Conservation (phyloP, 2,113 vertebrate species). For the Tricholaema leucomelas region DNA sequence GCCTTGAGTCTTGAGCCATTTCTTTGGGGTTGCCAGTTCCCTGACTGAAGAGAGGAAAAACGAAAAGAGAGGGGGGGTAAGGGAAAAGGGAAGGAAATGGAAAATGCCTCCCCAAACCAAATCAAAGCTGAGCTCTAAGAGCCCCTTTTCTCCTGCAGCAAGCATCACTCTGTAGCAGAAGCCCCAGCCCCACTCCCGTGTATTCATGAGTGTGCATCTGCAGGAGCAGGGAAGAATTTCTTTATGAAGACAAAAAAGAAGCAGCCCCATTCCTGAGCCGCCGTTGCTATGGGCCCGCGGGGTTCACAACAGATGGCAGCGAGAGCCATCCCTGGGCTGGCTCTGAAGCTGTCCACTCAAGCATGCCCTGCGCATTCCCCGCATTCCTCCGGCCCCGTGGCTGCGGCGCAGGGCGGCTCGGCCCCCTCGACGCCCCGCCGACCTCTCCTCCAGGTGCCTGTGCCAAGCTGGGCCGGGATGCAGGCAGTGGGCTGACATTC, state of each 20-base stretch:
- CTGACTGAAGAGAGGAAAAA: neutral
- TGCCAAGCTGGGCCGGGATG: neutral
- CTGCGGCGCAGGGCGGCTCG: constrained; percentile 1
- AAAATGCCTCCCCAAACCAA: neutral
- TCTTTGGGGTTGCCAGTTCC: neutral
- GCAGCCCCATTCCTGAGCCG: constrained; percentile 71
- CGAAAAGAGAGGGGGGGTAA: no score
- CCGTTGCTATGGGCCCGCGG: constrained; percentile 79
- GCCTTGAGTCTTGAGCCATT: neutral
- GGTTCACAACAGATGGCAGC: constrained; percentile 76
- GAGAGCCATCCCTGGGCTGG: constrained; percentile 51
- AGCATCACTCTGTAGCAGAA: constrained; percentile 42
- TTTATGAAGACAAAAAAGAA: constrained; percentile 42
- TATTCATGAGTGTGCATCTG: constrained; percentile 39
- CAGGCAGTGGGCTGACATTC: neutral
- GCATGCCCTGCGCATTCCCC: constrained; percentile 82
- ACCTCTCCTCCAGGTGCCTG: neutral
- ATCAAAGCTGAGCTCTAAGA: constrained; percentile 50
- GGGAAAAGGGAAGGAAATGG: neutral
- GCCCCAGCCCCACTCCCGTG: constrained; percentile 40
- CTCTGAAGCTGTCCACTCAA: constrained; percentile 80
- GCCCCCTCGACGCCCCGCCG: constrained; percentile 3
- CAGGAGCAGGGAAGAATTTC: constrained; percentile 60
- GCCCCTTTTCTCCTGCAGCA: constrained; percentile 18
- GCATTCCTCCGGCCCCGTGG: constrained; percentile 63